Conservation (phyloP, 2,888 invertebrate genomes). For the Marasmarcha lunaedactyla region DNA sequence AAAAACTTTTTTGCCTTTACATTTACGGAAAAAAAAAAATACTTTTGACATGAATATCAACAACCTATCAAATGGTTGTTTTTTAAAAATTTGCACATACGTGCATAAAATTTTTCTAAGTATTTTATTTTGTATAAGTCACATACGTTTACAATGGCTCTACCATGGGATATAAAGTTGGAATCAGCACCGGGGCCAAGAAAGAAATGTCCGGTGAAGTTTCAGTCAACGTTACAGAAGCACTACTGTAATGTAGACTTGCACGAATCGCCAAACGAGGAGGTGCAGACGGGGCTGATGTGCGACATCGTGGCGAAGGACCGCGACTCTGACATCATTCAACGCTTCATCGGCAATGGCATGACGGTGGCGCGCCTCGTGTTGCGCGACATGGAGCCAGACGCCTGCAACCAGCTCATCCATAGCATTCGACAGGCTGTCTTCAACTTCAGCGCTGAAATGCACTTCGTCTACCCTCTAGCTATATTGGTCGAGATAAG, state of each 20-base stretch:
- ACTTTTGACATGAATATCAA: no score
- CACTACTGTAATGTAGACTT: conserved; percentile 15
- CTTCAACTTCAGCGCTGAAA: conserved; percentile 19
- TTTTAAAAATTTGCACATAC: no score
- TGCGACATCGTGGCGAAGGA: conserved; percentile 15
- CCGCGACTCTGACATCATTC: conserved; percentile 17
- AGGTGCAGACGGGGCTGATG: conserved; percentile 18
- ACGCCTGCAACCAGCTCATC: conserved; percentile 19
- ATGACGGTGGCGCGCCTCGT: conserved; percentile 23
- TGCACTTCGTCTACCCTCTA: conserved; percentile 25
- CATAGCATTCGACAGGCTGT: conserved; percentile 20
- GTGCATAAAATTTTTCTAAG: no score
- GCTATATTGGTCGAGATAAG: conserved; percentile 17
- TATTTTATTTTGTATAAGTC: no score
- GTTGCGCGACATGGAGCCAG: conserved; percentile 19
- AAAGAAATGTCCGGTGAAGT: conserved; percentile 3
- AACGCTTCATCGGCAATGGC: conserved; percentile 21
- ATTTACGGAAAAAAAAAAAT: no score
- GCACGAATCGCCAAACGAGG: conserved; percentile 14
- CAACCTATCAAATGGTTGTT: no score
- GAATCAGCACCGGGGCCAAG: conserved; percentile 10
- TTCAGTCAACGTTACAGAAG: conserved; percentile 12
- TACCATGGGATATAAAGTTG: conserved; percentile 17
- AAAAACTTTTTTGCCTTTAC: no score
- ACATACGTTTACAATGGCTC: conserved; percentile 31